Conservation (phyloP, 2,888 invertebrate genomes). For the Vesta saturnalis region DNA sequence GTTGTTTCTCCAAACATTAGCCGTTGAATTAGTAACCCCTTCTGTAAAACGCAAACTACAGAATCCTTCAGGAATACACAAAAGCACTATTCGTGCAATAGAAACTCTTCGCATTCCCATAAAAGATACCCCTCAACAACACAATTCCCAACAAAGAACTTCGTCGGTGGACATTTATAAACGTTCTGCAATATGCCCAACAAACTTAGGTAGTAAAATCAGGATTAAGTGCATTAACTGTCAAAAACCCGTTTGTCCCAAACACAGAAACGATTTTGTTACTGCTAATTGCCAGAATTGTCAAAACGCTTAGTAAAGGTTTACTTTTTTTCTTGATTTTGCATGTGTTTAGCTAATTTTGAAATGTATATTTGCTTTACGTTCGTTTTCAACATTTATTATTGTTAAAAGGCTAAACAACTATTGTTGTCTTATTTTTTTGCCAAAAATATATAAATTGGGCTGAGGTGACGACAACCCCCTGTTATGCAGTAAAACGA, state of each 20-base stretch:
- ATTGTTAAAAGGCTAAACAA: no score
- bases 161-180: background rate
- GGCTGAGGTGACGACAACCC: no score
- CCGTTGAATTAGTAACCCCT: no score
- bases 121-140: background rate
- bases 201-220: background rate
- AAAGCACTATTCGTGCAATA: no score
- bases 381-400: background rate
- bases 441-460: background rate
- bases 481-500: no score
- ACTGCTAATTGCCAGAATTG: background rate
- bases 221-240: background rate
- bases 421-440: background rate
- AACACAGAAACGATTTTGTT: no score
- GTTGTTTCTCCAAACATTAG: no score
- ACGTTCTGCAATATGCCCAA: background rate
- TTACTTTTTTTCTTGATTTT: background rate
- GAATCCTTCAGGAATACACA: background rate
- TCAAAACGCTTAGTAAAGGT: background rate
- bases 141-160: no score
- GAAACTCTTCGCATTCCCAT: background rate
- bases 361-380: background rate
- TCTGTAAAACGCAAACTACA: no score
- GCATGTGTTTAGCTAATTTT: background rate
- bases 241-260: background rate